Conservation (phyloP, 2,113 vertebrate species). For the Malurus elegans region DNA sequence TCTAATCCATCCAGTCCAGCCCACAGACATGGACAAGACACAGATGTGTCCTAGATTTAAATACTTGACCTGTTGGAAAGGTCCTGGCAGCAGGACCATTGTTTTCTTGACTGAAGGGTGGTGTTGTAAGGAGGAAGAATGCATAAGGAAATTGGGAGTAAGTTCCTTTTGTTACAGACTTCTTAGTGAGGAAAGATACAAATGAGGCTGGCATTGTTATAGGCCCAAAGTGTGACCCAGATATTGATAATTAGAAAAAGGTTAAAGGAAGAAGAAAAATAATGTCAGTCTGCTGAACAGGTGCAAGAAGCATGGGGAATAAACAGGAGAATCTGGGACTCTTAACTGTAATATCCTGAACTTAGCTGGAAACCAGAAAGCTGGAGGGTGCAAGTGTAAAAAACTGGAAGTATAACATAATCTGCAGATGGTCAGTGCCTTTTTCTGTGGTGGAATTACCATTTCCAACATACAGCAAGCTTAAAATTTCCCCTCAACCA, state of each 20-base stretch:
- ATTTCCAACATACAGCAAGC: background rate
- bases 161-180: background rate
- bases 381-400: background rate
- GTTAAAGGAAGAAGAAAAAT: background rate
- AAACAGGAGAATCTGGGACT: background rate
- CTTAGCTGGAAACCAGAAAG: background rate
- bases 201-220: background rate
- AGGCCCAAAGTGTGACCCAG: background rate
- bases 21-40: no score
- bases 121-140: background rate
- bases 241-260: background rate
- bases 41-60: background rate
- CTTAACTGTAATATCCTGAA: background rate
- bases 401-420: background rate
- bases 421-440: background rate
- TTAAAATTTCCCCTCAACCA: background rate
- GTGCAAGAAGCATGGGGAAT: background rate
- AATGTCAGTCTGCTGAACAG: background rate
- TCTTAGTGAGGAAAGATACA: background rate
- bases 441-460: background rate
- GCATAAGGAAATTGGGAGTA: background rate
- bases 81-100: background rate
- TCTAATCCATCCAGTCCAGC: background rate
- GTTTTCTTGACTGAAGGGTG: background rate
- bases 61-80: background rate